Evolutionary conservation across 2,888 invertebrate species (phyloP).

Genomic region (Phyto melanocephala): DNA sequence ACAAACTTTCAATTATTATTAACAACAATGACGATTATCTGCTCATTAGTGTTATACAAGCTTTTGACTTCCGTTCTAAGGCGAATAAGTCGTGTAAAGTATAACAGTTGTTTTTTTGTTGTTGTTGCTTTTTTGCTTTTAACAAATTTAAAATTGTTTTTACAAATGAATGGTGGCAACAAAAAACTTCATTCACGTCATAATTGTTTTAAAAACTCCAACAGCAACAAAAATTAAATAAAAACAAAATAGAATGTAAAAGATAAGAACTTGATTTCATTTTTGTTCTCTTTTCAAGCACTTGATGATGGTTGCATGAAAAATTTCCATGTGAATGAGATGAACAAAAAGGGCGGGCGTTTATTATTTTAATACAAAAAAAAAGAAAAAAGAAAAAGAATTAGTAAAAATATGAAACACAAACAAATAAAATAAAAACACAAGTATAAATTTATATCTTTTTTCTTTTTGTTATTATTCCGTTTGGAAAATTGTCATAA

Average conservation of each 20-base stretch:
- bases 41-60: constrained; percentile 64
- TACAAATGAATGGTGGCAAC: constrained; percentile 37
- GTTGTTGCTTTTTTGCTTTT: not conserved
- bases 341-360: constrained; percentile 61
- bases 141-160: not conserved
- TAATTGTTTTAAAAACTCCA: constrained; percentile 56
- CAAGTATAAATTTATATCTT: constrained; percentile 20
- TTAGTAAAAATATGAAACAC: constrained; percentile 36
- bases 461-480: constrained; percentile 73
- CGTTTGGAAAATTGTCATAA: constrained; percentile 77
- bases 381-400: too few relatives aligned
- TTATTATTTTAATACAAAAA: constrained; percentile 52
- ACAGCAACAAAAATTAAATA: constrained; percentile 30
- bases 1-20: constrained; percentile 39
- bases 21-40: constrained; percentile 62
- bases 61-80: constrained; percentile 52
- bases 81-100: constrained; percentile 19
- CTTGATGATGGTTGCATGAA: constrained; percentile 37
- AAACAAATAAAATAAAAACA: constrained; percentile 14
- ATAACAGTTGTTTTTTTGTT: constrained; percentile 50
- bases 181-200: constrained; percentile 43
- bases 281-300: constrained; percentile 54
- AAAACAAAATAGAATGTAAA: constrained; percentile 2
- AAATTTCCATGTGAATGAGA: constrained; percentile 62
- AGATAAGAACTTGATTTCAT: constrained; percentile 45